Base-by-base conservation (phyloP, 30 jellyfish, hydroid and myxozoan species). In the Aurelia aurita region DNA sequence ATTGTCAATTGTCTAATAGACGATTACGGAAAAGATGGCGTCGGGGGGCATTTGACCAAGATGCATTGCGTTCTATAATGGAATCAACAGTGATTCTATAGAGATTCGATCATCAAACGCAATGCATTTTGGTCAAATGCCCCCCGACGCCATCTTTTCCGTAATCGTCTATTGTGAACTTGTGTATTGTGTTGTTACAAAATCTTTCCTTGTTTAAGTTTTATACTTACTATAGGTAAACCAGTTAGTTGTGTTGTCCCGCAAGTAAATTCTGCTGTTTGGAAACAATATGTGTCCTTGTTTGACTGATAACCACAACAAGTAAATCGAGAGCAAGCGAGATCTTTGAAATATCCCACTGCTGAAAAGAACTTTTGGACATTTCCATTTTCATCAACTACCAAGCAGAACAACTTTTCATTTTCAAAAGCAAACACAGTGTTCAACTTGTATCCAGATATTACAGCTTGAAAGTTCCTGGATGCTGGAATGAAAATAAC, bases 211-310 rank as follows among this genome's bases (percentile, higher is more conserved):
- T n/a, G n/a, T 8, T 0, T 39, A 7, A 4, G 51, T 6, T 2
- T 39, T 15, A 39, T 39, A 39, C 51, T 39, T 39, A 39, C 51
- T 4, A 6, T 0, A 1, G 51, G 0, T 39, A 39, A 39, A 39
- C 15, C 51, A 39, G 7, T 39, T 2, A 39, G 13, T 15, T 6
- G 12, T 8, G 51, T 43, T 39, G 81, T n/a, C 9, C 72, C 72
- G 21, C 86, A 74, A 21, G 62, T 46, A 28, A 74, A 74, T 15
- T 51, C 27, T 19, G 29, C 2, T 11, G 34, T 13, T 19, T n/a
- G 46, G 45, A 63, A 80, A 51, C 82, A 63, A n/a, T 80, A 28
- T 7, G 82, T 80, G 47, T 66, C 23, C 6, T 64, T 73, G 53
- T 66, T 46, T 2, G 20, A 0, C 39, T 46, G 43, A 32, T 51